Conservation (phyloP, 2,797 vertebrate genomes). For the Streptopelia turtur region DNA sequence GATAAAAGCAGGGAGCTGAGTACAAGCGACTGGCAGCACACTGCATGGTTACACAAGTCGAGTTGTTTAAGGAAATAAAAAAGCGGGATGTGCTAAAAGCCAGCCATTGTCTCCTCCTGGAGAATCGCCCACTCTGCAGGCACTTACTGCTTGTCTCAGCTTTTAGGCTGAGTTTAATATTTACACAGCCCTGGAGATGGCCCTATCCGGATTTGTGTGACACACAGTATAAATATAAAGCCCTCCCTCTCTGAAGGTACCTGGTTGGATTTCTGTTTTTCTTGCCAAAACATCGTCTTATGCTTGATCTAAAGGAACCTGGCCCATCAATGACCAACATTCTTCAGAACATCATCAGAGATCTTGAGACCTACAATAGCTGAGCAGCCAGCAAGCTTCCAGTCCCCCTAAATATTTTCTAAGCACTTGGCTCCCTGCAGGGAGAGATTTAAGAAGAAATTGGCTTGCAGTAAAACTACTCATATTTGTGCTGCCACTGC, state of each 20-base stretch:
- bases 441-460: slow-evolving; percentile 34
- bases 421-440: not conserved
- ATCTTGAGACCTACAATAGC: not conserved
- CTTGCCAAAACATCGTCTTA: not conserved
- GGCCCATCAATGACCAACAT: not conserved
- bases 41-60: not conserved
- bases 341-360: slow-evolving; percentile 33
- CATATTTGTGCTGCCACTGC: not conserved
- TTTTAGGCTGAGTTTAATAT: slow-evolving; percentile 3
- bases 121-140: not conserved
- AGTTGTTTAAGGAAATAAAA: slow-evolving; percentile 42
- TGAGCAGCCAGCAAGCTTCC: not conserved
- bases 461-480: slow-evolving; percentile 21
- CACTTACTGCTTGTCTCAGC: slow-evolving; percentile 20
- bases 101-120: slow-evolving; percentile 55
- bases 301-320: slow-evolving; percentile 10
- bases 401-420: slow-evolving; percentile 24
- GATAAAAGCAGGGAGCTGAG: not conserved
- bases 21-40: not conserved
- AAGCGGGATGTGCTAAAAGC: not conserved
- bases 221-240: not conserved
- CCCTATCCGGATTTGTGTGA: not conserved
- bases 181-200: not conserved
- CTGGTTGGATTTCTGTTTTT: not conserved
- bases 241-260: not conserved